Evolutionary conservation across 2,797 vertebrate species (phyloP), one percentile per base, ranked within the genome.

Genomic region (Gymnopithys bicolor): DNA sequence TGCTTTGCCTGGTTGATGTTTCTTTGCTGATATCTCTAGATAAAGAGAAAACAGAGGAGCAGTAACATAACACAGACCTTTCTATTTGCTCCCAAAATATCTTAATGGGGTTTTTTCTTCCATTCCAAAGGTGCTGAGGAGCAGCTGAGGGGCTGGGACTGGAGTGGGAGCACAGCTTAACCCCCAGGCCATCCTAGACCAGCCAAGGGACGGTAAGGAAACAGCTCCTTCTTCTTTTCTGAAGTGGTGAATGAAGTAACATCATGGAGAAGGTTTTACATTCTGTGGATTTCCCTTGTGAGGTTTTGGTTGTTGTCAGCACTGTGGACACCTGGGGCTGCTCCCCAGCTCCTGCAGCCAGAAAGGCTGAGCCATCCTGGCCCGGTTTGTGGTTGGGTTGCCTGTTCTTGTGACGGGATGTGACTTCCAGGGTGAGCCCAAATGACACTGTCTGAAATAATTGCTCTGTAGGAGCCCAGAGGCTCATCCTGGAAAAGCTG

Each of bases 181-280:
- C 6, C 1, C 37, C 3, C 0, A 55, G 41, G 4, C 19, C 21
- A 6, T 79, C 83, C 35, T 5, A 22, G 43, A 10, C 41, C 1
- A 0, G 6, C 33, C 21, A 1, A 48, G 63, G 17, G 8, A 59
- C 4, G 39, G 95, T 96, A 92, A 92, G 95, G 51, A 77, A 77
- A 23, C 4, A 11, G 7, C 19, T 13, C 79, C 48, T n/a, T 39
- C 0, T 5, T 79, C 69, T 67, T n/a, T 58, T 15, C 48, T 74
- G 25, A 13, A 6, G 4, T 33, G 52, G 4, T 56, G 13, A 76
- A 76, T 75, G 2, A 1, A 4, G 1, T 1, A 11, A 13, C 7
- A 0, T 1, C 3, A 5, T 2, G 25, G 14, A 7, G 19, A 45
- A 48, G 0, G 0, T 17, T 68, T 83, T 43, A 10, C 14, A 2